phyloP scores from a whole-genome alignment of 2,113 vertebrate species.

The Dunckerocampus dactyliophorus region DNA sequence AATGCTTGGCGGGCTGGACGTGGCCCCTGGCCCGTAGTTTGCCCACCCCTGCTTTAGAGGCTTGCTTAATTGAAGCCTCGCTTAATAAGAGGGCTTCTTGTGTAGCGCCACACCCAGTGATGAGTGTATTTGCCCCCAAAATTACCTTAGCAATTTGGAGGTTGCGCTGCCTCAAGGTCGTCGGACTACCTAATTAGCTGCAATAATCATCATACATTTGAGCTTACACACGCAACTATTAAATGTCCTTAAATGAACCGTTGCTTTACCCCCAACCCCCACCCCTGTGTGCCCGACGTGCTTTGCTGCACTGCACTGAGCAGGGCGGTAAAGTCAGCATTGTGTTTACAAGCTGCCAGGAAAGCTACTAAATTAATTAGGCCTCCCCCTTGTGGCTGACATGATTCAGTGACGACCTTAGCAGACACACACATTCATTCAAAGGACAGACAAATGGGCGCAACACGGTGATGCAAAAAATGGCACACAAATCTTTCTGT shows the following conservation, averaged over 20 bases:
- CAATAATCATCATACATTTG: background rate
- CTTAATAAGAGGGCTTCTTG: too few species aligned
- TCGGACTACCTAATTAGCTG: background rate
- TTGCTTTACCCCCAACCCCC: too few species aligned
- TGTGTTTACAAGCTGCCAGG: slow-evolving; percentile 40
- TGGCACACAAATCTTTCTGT: slow-evolving; percentile 4
- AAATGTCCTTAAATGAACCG: slow-evolving; percentile 5
- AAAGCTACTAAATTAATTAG: slow-evolving; percentile 59
- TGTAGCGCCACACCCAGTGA: background rate
- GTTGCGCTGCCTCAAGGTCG: background rate
- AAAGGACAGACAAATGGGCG: slow-evolving; percentile 8
- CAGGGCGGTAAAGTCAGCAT: slow-evolving; percentile 26
- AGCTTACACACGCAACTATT: slow-evolving; percentile 13
- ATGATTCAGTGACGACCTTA: slow-evolving; percentile 58
- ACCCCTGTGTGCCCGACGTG: slow-evolving; percentile 5
- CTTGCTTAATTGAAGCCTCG: slow-evolving; percentile 8
- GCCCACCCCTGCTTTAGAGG: slow-evolving; percentile 29
- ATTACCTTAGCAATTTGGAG: slow-evolving; percentile 13
- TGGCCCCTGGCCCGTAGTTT: too few species aligned
- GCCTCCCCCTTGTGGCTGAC: slow-evolving; percentile 57
- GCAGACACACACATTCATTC: slow-evolving; percentile 17
- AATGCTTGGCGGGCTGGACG: too few species aligned
- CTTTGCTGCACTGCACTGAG: slow-evolving; percentile 12
- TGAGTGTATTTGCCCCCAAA: slow-evolving; percentile 1
- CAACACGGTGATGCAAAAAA: slow-evolving; percentile 1